A percentile compares a stretch with the other conserved stretches of the same genome.
phyloP scores from a whole-genome alignment of 2,797 vertebrate genomes.

The Basileuterus tristriatus region DNA sequence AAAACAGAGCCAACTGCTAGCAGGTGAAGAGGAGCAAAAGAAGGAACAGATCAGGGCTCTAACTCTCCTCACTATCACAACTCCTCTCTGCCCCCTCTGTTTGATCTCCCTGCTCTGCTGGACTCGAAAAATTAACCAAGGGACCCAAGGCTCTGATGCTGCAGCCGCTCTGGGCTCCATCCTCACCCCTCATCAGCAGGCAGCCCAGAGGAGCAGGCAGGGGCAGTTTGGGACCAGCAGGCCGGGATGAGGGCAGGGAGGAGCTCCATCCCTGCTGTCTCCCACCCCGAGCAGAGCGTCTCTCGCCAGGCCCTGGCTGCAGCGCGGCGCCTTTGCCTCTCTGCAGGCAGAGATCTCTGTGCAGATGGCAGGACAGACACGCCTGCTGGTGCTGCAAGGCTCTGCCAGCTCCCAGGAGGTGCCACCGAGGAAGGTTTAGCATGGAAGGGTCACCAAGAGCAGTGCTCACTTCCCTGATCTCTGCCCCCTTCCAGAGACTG shows the following conservation, averaged over 20 bases:
- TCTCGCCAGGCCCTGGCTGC: slow-evolving; percentile 18
- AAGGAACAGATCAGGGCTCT: not conserved
- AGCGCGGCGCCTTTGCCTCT: slow-evolving; percentile 9
- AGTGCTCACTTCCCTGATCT: not conserved
- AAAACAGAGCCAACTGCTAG: slow-evolving; percentile 8
- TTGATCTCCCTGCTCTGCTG: not conserved
- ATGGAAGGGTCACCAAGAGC: slow-evolving; percentile 12
- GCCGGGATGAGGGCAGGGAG: not conserved
- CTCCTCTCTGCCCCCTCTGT: not conserved
- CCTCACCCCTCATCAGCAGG: accelerated
- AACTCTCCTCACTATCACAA: not conserved
- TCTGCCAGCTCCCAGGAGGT: slow-evolving; percentile 23
- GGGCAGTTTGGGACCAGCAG: not conserved
- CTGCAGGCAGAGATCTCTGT: not conserved
- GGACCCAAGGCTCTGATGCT: not conserved
- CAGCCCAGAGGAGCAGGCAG: not conserved
- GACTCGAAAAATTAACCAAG: not conserved
- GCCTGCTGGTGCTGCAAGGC: slow-evolving; percentile 28
- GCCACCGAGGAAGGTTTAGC: not conserved
- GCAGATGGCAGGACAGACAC: slow-evolving; percentile 51
- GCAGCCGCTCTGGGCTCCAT: not conserved
- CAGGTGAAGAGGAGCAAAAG: slow-evolving; percentile 11
- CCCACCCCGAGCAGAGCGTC: not conserved
- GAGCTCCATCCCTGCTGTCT: not conserved
- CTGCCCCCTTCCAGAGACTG: not conserved